Evolutionary conservation across 1,140 invertebrate genomes (phyloP).

Genomic region (Formica exsecta): DNA sequence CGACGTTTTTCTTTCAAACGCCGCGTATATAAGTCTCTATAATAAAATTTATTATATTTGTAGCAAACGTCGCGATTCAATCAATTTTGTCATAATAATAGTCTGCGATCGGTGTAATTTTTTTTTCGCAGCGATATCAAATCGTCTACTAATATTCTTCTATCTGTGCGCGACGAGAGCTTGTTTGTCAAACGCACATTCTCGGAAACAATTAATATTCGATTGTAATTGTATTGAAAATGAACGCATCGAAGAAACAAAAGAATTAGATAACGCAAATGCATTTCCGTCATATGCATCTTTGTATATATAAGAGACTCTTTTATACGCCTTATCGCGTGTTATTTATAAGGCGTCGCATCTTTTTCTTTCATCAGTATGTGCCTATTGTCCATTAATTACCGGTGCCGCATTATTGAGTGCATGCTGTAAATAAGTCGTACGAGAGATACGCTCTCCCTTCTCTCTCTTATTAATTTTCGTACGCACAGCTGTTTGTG

Average conservation of each 20-base stretch:
- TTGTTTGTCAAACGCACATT: neutral
- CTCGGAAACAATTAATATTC: neutral
- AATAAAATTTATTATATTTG: slow-evolving; percentile 1
- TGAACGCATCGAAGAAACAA: neutral
- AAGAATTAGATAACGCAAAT: no score
- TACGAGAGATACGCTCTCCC: neutral
- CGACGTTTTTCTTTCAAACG: neutral
- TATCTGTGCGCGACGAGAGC: neutral
- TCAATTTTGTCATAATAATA: slow-evolving; percentile 12
- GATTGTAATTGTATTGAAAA: neutral
- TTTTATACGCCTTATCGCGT: neutral
- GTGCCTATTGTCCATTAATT: slow-evolving; percentile 58
- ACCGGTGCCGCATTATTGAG: slow-evolving; percentile 34
- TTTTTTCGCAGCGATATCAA: neutral
- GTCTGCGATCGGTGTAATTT: neutral
- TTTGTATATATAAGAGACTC: neutral
- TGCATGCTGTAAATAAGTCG: slow-evolving; percentile 52
- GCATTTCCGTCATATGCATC: neutral
- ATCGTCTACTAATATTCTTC: neutral
- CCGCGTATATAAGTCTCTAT: neutral
- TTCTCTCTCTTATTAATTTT: slow-evolving; percentile 45
- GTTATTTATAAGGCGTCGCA: neutral
- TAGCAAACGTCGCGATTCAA: neutral
- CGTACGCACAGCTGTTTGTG: slow-evolving; percentile 43
- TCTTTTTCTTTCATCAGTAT: neutral